phyloP scores from a whole-genome alignment of 2,113 vertebrate genomes.

The Trachemys scripta region DNA sequence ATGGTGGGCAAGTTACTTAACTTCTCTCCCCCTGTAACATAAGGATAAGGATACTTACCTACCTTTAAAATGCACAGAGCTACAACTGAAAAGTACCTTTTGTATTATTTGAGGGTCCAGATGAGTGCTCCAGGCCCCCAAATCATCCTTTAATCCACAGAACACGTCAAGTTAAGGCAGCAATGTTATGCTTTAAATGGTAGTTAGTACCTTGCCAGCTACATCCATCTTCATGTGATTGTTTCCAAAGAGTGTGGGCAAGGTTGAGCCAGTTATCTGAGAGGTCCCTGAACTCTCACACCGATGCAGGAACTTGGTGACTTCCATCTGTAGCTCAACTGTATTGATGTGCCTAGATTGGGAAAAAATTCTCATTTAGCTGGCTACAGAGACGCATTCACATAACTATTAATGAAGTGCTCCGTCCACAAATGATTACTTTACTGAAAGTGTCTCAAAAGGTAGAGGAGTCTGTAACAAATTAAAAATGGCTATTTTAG shows the following conservation, averaged over 20 bases:
- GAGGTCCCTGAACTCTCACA: constrained; percentile 87
- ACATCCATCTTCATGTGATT: constrained; percentile 93
- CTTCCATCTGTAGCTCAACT: constrained; percentile 96
- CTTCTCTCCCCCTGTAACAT: background rate
- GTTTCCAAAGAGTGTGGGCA: constrained; percentile 93
- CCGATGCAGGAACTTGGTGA: constrained; percentile 93
- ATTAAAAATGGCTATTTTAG: background rate
- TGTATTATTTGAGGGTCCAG: background rate
- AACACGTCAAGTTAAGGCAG: background rate
- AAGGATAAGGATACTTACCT: background rate
- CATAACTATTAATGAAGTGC: background rate
- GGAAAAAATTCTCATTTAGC: background rate
- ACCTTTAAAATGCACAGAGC: background rate
- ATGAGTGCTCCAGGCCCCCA: background rate
- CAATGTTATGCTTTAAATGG: background rate
- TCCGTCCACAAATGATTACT: background rate
- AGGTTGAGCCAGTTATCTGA: constrained; percentile 69
- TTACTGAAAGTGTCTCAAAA: constrained; percentile 6
- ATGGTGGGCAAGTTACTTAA: background rate
- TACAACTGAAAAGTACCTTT: background rate
- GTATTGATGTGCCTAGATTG: constrained; percentile 92
- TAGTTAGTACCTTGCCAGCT: constrained; percentile 88
- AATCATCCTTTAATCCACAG: background rate
- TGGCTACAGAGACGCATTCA: background rate
- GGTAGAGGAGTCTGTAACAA: background rate